phyloP scores from a whole-genome alignment of 2,888 invertebrate genomes.

The Apotomis turbidana region DNA sequence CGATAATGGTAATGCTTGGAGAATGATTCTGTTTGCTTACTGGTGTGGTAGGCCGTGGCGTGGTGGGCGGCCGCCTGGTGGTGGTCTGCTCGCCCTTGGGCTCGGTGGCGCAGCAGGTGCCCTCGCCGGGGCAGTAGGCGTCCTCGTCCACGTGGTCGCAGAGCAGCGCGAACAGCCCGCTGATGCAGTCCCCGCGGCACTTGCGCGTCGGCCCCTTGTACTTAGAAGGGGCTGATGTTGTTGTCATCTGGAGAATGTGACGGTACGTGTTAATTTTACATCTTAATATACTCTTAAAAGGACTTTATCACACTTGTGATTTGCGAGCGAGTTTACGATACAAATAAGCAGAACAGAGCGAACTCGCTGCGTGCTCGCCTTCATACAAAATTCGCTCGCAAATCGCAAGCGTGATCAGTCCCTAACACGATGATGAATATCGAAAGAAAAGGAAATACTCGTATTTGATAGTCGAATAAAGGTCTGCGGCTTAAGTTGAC shows the following conservation, averaged over 20 bases:
- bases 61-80: constrained; percentile 61
- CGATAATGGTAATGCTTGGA: too few species aligned
- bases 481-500: too few species aligned
- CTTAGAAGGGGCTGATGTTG: constrained; percentile 65
- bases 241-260: constrained; percentile 56
- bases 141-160: constrained; percentile 93
- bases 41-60: constrained; percentile 66
- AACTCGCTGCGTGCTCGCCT: too few species aligned
- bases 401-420: too few species aligned
- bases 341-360: too few species aligned
- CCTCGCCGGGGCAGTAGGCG: constrained; percentile 89
- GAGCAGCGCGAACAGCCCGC: constrained; percentile 91
- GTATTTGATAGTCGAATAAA: too few species aligned
- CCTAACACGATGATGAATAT: too few species aligned
- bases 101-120: constrained; percentile 90
- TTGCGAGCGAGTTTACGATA: too few species aligned
- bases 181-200: constrained; percentile 93
- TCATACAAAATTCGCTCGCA: too few species aligned
- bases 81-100: constrained; percentile 73
- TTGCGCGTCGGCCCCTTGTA: constrained; percentile 72
- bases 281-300: neutral
- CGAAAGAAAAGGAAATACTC: too few species aligned
- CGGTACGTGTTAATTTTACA: neutral
- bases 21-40: constrained; percentile 51
- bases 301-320: too few species aligned